Percentiles rank a stretch among this genome's conserved stretches.
Conservation (phyloP, 2,113 vertebrate genomes). For the Elanoides forficatus region DNA sequence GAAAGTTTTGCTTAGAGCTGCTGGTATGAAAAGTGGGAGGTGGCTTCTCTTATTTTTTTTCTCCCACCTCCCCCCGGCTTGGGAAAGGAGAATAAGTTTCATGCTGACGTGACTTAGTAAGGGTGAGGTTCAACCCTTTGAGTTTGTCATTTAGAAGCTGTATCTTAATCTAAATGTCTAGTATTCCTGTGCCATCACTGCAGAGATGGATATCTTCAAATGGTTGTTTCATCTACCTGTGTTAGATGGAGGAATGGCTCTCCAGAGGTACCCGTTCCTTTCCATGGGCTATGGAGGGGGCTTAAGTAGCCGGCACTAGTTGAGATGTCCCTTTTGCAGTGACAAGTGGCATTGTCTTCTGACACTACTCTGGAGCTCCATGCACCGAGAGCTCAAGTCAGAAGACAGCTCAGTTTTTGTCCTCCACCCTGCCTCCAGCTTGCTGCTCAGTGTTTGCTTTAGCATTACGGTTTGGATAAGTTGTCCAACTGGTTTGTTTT, state of each 20-base stretch:
- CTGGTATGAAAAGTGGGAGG: background rate
- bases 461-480: background rate
- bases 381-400: accelerated
- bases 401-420: background rate
- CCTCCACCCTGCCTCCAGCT: background rate
- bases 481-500: slow-evolving; percentile 57
- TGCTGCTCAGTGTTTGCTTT: background rate
- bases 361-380: background rate
- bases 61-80: background rate
- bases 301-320: background rate
- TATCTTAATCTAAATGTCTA: background rate
- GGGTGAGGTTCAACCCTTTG: background rate
- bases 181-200: background rate
- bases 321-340: background rate
- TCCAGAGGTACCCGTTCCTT: background rate
- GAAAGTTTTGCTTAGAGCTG: background rate
- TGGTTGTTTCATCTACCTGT: accelerated
- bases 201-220: background rate
- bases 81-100: background rate
- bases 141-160: background rate
- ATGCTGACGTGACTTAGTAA: background rate
- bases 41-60: background rate
- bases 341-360: background rate
- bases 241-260: background rate
- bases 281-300: accelerated